phyloP scores from a whole-genome alignment of 2,113 vertebrate genomes.

The Electrona antarctica region DNA sequence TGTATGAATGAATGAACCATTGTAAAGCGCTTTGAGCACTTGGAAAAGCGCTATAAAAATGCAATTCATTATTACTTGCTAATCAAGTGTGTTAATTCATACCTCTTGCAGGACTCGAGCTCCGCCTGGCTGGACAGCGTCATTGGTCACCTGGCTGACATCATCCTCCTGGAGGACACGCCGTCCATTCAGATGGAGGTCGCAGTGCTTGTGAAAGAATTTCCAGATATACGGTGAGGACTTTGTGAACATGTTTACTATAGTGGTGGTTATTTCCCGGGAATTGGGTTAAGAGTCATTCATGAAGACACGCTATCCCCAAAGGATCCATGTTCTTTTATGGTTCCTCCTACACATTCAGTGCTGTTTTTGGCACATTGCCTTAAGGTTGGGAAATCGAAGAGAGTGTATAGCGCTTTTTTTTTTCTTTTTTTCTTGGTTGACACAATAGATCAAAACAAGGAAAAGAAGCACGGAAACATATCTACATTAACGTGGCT shows the following conservation, averaged over 20 bases:
- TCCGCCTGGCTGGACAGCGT: constrained; percentile 86
- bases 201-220: constrained; percentile 86
- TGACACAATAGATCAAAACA: constrained; percentile 74
- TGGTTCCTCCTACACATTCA: constrained; percentile 57
- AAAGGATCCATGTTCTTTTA: constrained; percentile 48
- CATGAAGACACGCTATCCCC: constrained; percentile 44
- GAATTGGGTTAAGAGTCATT: constrained; percentile 42
- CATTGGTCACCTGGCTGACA: constrained; percentile 85
- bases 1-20: too few relatives aligned
- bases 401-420: constrained; percentile 41
- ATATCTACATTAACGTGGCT: constrained; percentile 66
- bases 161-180: constrained; percentile 88
- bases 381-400: constrained; percentile 36
- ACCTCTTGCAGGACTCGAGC: constrained; percentile 79
- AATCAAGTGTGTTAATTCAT: not conserved
- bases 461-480: constrained; percentile 65
- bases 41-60: too few relatives aligned
- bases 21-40: too few relatives aligned
- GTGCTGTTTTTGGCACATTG: constrained; percentile 49
- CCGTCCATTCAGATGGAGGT: constrained; percentile 93
- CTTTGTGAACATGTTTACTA: constrained; percentile 16
- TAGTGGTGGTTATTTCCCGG: not conserved
- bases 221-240: constrained; percentile 89
- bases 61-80: too few relatives aligned
- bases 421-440: not conserved